Evolutionary conservation across 2,888 invertebrate species (phyloP).

Genomic region (Kuschelorhynchus macadamiae): DNA sequence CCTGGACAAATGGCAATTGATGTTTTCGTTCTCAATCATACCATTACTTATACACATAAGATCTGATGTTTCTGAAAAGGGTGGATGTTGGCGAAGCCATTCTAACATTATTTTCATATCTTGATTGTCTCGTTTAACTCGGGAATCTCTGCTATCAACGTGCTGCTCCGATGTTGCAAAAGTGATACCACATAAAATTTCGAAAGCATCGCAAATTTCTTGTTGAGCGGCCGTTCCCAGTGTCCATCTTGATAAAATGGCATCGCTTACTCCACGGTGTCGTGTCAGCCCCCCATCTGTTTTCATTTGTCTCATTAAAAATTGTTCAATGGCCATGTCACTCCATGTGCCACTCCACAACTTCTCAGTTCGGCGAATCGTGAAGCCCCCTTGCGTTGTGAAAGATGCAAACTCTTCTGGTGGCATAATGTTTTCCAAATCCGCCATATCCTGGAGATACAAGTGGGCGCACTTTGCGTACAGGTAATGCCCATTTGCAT

Average conservation of each 20-base stretch:
- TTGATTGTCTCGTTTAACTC: neutral
- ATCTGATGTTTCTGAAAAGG: too few relatives aligned
- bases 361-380: too few relatives aligned
- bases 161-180: too few relatives aligned
- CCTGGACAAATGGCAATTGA: slow-evolving; percentile 6
- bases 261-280: neutral
- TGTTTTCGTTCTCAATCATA: neutral
- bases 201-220: slow-evolving; percentile 1
- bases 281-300: neutral
- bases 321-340: neutral
- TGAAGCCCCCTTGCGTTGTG: too few relatives aligned
- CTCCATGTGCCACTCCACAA: too few relatives aligned
- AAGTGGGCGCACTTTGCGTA: too few relatives aligned
- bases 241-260: neutral
- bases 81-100: too few relatives aligned
- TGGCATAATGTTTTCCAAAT: neutral
- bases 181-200: too few relatives aligned
- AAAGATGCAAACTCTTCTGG: too few relatives aligned
- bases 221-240: neutral
- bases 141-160: too few relatives aligned
- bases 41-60: too few relatives aligned
- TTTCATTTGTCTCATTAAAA: too few relatives aligned
- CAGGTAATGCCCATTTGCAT: neutral
- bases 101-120: neutral
- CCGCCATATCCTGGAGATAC: slow-evolving; percentile 1